phyloP scores from a whole-genome alignment of 1,140 invertebrate species.

The Pseudachorutes palmiensis region DNA sequence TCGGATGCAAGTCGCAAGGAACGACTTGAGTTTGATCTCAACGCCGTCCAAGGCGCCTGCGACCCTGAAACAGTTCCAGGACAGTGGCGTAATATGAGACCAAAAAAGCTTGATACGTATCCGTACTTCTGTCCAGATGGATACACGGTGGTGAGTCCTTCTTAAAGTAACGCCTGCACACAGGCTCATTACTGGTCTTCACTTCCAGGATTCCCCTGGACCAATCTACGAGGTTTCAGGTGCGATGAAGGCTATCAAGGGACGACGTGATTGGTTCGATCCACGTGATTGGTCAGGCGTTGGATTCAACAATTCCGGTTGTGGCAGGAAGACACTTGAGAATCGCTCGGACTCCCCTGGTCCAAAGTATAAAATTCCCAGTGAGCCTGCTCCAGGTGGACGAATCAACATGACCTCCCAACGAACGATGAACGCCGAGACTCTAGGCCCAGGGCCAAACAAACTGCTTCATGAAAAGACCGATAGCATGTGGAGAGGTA shows the following conservation, averaged over 20 bases:
- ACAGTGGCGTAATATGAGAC: slow-evolving; percentile 26
- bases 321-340: slow-evolving; percentile 7
- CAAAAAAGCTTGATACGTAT: slow-evolving; percentile 23
- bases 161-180: background rate
- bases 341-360: slow-evolving; percentile 21
- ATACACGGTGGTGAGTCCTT: slow-evolving; percentile 2
- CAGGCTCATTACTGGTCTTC: background rate
- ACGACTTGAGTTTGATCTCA: background rate
- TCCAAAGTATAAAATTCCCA: slow-evolving; percentile 18
- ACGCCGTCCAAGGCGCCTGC: background rate
- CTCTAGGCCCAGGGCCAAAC: slow-evolving; percentile 25
- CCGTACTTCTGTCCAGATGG: slow-evolving; percentile 11
- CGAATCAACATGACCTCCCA: slow-evolving; percentile 8
- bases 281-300: slow-evolving; percentile 13
- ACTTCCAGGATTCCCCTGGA: slow-evolving; percentile 25
- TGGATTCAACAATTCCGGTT: slow-evolving; percentile 29
- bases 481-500: slow-evolving; percentile 26
- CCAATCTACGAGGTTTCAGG: slow-evolving; percentile 29
- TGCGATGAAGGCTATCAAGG: slow-evolving; percentile 21
- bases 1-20: slow-evolving; percentile 13
- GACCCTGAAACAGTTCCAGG: slow-evolving; percentile 3
- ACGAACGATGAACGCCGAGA: background rate
- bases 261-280: slow-evolving; percentile 19
- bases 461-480: slow-evolving; percentile 26
- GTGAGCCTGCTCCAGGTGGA: slow-evolving; percentile 6